These are phyloP conservation scores for Cephus sareptanus DNA, from an alignment of 2,888 invertebrate species.

Conservation along the genomic window DNA sequence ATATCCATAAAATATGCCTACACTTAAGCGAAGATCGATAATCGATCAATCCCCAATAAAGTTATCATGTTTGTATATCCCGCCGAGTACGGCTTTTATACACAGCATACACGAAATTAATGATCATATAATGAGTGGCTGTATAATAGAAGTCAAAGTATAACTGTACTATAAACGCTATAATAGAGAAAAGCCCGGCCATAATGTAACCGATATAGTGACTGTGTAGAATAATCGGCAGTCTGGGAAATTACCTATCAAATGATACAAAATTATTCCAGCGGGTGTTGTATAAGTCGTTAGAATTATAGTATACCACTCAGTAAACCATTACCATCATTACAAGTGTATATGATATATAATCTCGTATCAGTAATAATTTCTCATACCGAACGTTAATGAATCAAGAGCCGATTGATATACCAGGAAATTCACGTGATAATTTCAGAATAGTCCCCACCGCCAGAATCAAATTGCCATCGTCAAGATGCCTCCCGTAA, in stretches of 20 bases:
- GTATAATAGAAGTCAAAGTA: conserved; percentile 47
- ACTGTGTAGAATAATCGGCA: conserved; percentile 13
- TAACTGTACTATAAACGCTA: conserved; percentile 43
- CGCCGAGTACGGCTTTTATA: conserved; percentile 16
- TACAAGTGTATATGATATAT: neutral
- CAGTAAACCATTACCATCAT: neutral
- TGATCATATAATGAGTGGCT: conserved; percentile 38
- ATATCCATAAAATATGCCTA: neutral
- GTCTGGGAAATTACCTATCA: conserved; percentile 38
- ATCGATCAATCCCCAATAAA: neutral
- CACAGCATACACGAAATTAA: conserved; percentile 36
- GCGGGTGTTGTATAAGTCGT: conserved; percentile 11
- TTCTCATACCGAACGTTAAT: neutral
- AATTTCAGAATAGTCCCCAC: neutral
- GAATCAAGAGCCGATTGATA: neutral
- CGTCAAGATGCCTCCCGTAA: conserved; percentile 11
- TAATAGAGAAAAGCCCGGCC: neutral
- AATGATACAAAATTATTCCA: conserved; percentile 35
- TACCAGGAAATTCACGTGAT: neutral
- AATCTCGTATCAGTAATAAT: neutral
- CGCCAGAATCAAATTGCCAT: neutral
- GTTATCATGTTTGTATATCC: neutral
- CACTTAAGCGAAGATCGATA: neutral
- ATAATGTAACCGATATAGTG: conserved; percentile 22
- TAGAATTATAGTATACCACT: neutral